Base-by-base conservation (phyloP, 2,888 invertebrate species). In the Leptopilina myrica region DNA sequence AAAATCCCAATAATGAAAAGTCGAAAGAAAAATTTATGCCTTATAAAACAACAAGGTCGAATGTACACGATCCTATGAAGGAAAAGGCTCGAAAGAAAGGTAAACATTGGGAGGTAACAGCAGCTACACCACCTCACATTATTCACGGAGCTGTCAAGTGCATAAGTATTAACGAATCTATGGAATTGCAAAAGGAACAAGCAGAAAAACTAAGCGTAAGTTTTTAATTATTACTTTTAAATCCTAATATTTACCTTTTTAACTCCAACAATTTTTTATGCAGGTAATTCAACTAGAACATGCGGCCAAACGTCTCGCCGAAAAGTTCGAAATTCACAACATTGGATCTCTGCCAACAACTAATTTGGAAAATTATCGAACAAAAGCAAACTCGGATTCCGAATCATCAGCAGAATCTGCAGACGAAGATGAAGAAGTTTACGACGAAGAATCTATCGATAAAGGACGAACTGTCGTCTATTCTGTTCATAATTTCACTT, bases 41-140 rank as follows among this genome's bases (percentile, higher is more conserved):
- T 4, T 93, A 93, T 82, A 93, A 93, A 90, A 94, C 95, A 20
- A 94, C 94, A 8, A 92, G 87, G 81, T 92, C 92, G 1, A 92
- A 93, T 89, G 93, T 93, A 3, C 94, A 94, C 81, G 92, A 93
- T 85, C 94, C 94, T 26, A 90, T 90, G 77, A 94, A 94, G 85
- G 94, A 94, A 86, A 92, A 92, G 76, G 79, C 87, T 0, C 91
- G 93, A 49, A 93, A 93, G 79, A 93, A 92, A 84, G 90, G 92
- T 83, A 93, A 93, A 87, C 85, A 93, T 85, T 94, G 94, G 94
- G 95, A 94, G 90, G 92, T 94, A 6, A 94, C 94, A 0, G 94
- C 94, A 14, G 95, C 94, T 7, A 94, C 95, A 8, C 94, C 94
- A 62, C 95, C 95, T 0, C 92, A 93, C 0, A 93, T 92, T 64